Evolutionary conservation across 2,113 vertebrate species (phyloP).

Genomic region (Crotalus tigris): DNA sequence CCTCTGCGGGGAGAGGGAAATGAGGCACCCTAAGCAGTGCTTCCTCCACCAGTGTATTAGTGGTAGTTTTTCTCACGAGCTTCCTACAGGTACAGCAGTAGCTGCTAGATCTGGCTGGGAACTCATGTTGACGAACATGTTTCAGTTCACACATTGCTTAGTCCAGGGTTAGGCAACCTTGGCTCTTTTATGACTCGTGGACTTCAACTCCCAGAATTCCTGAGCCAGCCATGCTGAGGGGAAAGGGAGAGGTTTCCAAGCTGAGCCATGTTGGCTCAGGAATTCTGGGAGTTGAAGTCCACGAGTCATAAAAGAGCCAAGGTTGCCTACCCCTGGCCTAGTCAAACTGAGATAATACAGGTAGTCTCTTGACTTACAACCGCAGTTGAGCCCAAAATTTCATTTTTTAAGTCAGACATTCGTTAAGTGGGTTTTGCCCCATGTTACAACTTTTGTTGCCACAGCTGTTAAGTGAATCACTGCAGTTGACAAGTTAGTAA

Average conservation of each 20-base stretch:
- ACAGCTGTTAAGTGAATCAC: background rate
- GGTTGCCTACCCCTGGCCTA: background rate
- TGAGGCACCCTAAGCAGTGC: background rate
- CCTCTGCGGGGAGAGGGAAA: background rate
- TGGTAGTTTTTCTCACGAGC: background rate
- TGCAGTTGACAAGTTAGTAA: background rate
- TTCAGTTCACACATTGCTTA: background rate
- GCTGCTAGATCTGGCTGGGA: background rate
- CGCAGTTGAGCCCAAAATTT: background rate
- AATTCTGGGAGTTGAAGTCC: too few relatives aligned
- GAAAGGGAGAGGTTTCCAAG: too few relatives aligned
- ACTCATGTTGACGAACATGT: background rate
- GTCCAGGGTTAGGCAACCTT: background rate
- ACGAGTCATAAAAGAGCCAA: too few relatives aligned
- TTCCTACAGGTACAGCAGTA: background rate
- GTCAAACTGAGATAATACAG: background rate
- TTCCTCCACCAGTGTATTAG: background rate
- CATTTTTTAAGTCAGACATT: background rate
- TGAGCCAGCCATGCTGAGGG: too few relatives aligned
- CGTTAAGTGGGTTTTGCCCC: background rate
- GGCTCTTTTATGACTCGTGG: too few relatives aligned
- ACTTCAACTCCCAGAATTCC: too few relatives aligned
- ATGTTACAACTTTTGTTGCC: background rate
- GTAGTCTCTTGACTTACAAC: background rate
- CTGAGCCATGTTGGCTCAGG: too few relatives aligned